Conservation (phyloP, 2,888 invertebrate species). For the Hedychridium roseum region DNA sequence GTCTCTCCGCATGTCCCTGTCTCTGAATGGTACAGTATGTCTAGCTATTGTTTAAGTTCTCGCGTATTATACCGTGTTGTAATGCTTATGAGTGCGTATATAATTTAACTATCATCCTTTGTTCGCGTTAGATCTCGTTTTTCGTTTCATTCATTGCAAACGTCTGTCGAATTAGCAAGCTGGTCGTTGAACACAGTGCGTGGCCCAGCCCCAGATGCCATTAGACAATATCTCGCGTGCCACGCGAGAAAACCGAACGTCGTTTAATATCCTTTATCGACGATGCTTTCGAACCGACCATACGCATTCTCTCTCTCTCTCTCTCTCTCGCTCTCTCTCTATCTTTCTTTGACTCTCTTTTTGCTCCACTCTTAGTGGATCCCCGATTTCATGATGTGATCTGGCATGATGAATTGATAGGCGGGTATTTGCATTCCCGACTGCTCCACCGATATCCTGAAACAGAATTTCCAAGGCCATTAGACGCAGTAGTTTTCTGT, state of each 20-base stretch:
- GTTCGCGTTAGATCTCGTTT: no score
- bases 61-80: no score
- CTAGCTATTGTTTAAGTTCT: no score
- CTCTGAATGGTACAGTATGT: no score
- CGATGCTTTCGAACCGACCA: slow-evolving; percentile 44
- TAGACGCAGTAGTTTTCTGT: no score
- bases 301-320: slow-evolving; percentile 27
- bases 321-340: no score
- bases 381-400: slow-evolving; percentile 91
- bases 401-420: slow-evolving; percentile 91
- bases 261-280: no score
- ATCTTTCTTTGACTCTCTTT: no score
- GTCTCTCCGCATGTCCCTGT: slow-evolving; percentile 1
- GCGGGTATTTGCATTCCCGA: slow-evolving; percentile 90
- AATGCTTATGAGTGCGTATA: no score
- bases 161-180: slow-evolving; percentile 46
- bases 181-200: slow-evolving; percentile 53
- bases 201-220: slow-evolving; percentile 52
- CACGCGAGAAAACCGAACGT: slow-evolving; percentile 56
- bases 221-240: slow-evolving; percentile 58
- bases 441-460: slow-evolving; percentile 95
- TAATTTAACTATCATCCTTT: no score
- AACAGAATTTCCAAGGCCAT: no score
- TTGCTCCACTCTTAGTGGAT: slow-evolving; percentile 73
- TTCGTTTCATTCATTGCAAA: no score